Base-by-base conservation (phyloP, 2,888 invertebrate species). In the Tiliacea citrago region DNA sequence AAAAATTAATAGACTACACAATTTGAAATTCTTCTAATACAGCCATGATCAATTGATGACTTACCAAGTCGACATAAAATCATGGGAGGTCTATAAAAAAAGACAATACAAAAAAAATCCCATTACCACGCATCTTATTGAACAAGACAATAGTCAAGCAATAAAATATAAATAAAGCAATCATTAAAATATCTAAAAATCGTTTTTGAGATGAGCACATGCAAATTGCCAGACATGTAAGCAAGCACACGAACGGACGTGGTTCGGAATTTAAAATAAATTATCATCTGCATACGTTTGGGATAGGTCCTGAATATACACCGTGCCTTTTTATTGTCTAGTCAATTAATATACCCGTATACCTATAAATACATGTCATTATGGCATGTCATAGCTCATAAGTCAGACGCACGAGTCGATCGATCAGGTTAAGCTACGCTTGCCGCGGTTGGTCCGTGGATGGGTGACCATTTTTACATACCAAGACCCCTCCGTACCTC, bases 241-340 rank as follows among this genome's bases (percentile, higher is more conserved):
- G 91, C 91, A 78, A 68, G 74, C 86, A 85, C 93, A 92, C 91
- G 92, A 53, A 60, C 87, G 85, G 21, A 72, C 92, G 91, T 92
- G 93, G 85, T 82, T 61, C 21, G 77, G 92, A 90, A 92, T 92
- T 84, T 74, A 85, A 90, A 90, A 90, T 90, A 85, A 86, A 86
- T 84, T 86, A 75, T 75, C 80, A 78, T 88, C 63, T 75, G 67
- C 75, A 84, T 84, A 70, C 10, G 13, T 39, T 24, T 21, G 58
- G 6, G 58, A 62, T 62, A 45, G 57, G 21, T 53, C n/a, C 45
- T n/a, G n/a, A 63, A 68, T 55, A 57, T 66, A 51, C 10, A 13
- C 13, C n/a, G 8, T n/a, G 9, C 0, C 16, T 47, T 70, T 45
- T 47, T 47, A 55, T n/a, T 18, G 21, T 51, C 39, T 65, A 35